Percentiles rank a stretch among this genome's conserved stretches.
These are phyloP conservation scores for Delichon dasypus DNA, from an alignment of 2,797 vertebrate species.

Conservation along the genomic window DNA sequence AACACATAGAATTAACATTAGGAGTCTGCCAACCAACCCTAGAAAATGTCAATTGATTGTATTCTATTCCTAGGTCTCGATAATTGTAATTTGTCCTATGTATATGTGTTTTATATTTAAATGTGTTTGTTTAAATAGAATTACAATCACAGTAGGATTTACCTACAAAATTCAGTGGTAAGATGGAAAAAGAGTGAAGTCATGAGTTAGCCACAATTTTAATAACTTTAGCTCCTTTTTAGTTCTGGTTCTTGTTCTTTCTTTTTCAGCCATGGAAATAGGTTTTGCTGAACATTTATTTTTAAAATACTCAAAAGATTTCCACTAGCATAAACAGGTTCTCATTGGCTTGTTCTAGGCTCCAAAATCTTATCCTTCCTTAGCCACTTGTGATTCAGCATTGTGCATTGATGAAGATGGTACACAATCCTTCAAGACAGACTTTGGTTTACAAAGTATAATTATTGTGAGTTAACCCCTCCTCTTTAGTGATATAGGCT, in stretches of 20 bases:
- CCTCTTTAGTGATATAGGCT: not conserved
- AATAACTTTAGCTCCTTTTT: not conserved
- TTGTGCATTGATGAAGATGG: not conserved
- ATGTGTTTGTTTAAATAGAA: not conserved
- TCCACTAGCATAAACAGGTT: not conserved
- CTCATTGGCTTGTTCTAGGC: not conserved
- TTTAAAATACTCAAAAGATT: not conserved
- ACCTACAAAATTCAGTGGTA: not conserved
- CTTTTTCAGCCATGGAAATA: not conserved
- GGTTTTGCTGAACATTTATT: not conserved
- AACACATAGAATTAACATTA: conserved; percentile 41
- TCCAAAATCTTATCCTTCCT: not conserved
- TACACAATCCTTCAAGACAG: not conserved
- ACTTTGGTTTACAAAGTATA: not conserved
- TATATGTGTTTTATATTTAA: not conserved
- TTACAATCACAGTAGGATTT: not conserved
- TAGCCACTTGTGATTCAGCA: not conserved
- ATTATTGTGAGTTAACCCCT: not conserved
- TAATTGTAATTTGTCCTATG: not conserved
- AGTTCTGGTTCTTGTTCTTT: not conserved
- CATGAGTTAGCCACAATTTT: not conserved
- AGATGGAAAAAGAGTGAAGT: not conserved
- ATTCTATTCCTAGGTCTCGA: not conserved
- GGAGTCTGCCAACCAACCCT: not conserved
- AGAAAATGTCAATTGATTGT: conserved; percentile 37